Base-by-base conservation (phyloP, 2,113 vertebrate species). In the Bombycilla garrulus region DNA sequence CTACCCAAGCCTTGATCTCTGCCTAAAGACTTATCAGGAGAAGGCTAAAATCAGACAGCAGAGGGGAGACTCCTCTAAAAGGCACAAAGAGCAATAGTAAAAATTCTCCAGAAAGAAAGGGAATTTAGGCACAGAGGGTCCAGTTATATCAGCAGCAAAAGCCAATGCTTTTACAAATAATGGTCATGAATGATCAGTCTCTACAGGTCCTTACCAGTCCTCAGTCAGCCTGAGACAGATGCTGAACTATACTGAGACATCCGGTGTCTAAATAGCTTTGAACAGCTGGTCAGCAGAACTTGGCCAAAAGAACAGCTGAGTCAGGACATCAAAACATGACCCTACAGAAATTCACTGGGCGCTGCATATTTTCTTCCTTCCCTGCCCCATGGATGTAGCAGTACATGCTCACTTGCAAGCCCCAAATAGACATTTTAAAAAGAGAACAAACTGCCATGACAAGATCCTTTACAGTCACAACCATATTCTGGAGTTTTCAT, bases 371-470 rank as follows among this genome's bases (percentile, higher is more conserved):
- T 79, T 60, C 40, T 24, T 83, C 22, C 48, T 69, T 45, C 50
- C 24, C 77, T 72, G 48, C 16, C 22, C 53, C 35, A 60, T 3
- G 35, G 40, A 26, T 47, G 44, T 21, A 33, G 24, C 4, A 15
- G 22, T 64, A 33, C 22, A 35, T 28, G 22, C 18, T 72, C 29
- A 50, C 8, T 69, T 13, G 7, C 31, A 45, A 4, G 38, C 45
- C 81, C 13, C 61, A 58, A 88, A 79, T 5, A 13, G 15, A 66
- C 5, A 50, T 12, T 19, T 13, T 54, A 53, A 17, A 33, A 24
- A 36, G 45, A 57, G 14, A 65, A 11, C 14, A 42, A 77, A 42
- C 7, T 0, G 0, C 51, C 28, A 35, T 10, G 24, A 16, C 19
- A 76, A 67, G 51, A 50, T 31, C 16, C 33, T 79, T 48, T 9